A percentile compares a stretch with the other conserved stretches of the same genome.
Conservation (phyloP, 2,888 invertebrate species). For the Pseudococcus jackbeardsleyi region DNA sequence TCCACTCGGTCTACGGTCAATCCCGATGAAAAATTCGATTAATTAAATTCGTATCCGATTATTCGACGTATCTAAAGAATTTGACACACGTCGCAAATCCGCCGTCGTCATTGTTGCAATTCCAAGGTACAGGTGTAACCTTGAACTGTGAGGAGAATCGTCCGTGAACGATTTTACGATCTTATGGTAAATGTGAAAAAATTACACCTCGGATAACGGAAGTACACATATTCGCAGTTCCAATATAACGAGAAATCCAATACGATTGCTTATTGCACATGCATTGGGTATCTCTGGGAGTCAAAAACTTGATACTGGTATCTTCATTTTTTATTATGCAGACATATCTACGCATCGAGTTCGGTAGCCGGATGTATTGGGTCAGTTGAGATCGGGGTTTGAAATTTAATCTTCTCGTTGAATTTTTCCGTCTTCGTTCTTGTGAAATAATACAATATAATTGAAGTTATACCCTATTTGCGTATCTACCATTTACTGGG, state of each 20-base stretch:
- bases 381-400: not conserved
- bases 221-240: not conserved
- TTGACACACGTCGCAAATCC: constrained; percentile 36
- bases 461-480: too few relatives aligned
- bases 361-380: not conserved
- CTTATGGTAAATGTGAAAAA: not conserved
- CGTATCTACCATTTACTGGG: too few relatives aligned
- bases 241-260: constrained; percentile 9
- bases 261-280: not conserved
- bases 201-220: constrained; percentile 20
- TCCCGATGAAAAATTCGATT: not conserved
- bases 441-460: too few relatives aligned
- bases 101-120: not conserved
- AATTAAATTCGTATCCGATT: constrained; percentile 20
- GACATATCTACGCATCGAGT: not conserved
- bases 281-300: not conserved
- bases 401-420: not conserved
- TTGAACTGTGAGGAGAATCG: constrained; percentile 29
- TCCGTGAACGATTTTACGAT: constrained; percentile 47
- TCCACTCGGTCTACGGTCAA: not conserved
- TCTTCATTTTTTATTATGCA: not conserved
- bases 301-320: not conserved
- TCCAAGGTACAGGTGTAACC: constrained; percentile 23
- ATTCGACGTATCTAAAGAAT: constrained; percentile 47
- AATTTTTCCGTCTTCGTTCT: not conserved